Evolutionary conservation across 2,797 vertebrate species (phyloP).

Genomic region (Microcaecilia unicolor): DNA sequence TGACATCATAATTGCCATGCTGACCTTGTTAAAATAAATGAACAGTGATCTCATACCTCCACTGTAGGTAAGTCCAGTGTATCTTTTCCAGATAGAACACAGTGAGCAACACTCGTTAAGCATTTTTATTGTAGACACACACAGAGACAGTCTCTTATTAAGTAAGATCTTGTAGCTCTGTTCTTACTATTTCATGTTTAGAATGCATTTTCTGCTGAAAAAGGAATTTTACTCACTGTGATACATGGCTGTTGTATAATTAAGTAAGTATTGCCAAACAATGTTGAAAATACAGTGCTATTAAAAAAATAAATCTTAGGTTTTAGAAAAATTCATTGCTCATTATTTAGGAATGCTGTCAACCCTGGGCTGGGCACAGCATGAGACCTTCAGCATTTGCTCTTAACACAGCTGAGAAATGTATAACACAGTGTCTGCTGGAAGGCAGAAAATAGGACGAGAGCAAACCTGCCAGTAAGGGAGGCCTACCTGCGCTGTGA

Average conservation of each 20-base stretch:
- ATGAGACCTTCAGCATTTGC: conserved; percentile 11
- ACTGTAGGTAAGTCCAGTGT: background rate
- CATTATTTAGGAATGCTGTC: no score
- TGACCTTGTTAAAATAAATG: no score
- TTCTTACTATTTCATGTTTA: background rate
- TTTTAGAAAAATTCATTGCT: no score
- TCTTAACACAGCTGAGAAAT: conserved; percentile 12
- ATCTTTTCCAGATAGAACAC: background rate
- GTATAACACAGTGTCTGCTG: conserved; percentile 18
- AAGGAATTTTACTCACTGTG: background rate
- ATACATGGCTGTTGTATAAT: conserved; percentile 6
- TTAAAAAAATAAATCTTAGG: background rate
- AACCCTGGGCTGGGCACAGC: no score
- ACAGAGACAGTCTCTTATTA: no score
- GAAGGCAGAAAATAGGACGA: conserved; percentile 25
- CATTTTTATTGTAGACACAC: no score
- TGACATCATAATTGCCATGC: no score
- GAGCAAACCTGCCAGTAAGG: background rate
- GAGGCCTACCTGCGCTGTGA: conserved; percentile 2
- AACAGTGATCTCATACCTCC: no score
- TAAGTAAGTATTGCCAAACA: conserved; percentile 14
- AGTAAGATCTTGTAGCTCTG: no score
- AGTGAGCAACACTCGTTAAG: no score
- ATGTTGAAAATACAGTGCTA: conserved; percentile 16
- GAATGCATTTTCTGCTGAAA: conserved; percentile 1